Base-by-base conservation (phyloP, 2,888 invertebrate species). In the Nemoura dubitans region DNA sequence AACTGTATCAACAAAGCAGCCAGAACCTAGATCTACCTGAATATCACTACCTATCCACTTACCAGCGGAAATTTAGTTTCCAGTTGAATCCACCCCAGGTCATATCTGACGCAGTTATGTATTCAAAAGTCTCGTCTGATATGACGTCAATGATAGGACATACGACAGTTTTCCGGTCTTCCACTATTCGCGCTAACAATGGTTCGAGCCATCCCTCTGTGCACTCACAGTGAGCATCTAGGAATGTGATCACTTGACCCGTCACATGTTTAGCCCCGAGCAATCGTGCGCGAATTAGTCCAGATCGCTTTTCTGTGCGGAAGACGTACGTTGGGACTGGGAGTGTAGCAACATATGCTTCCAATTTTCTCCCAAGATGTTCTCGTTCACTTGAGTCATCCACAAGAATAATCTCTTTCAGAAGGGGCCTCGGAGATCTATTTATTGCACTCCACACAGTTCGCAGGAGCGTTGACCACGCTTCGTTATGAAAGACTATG, bases 1-100 rank as follows among this genome's bases (percentile, higher is more conserved):
- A n/a, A n/a, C n/a, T n/a, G n/a, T n/a, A n/a, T n/a, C n/a, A n/a
- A n/a, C n/a, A n/a, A n/a, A n/a, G n/a, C n/a, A n/a, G n/a, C n/a
- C n/a, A n/a, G n/a, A n/a, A n/a, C n/a, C n/a, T n/a, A n/a, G n/a
- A n/a, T n/a, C n/a, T n/a, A n/a, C n/a, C n/a, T n/a, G n/a, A n/a
- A n/a, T n/a, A n/a, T n/a, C n/a, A n/a, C n/a, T n/a, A n/a, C n/a
- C n/a, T n/a, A n/a, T n/a, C n/a, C 83, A 90, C 93, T 93, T 92
- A 97, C 98, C 98, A 99, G 93, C 99, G 95, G 92, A 99, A 99
- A 93, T 99, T 99, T 86, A 99, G 94, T 92, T 99, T 99, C 99
- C 99, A 99, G 93, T 99, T 99, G 93, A 99, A 99, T 29, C 99
- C 99, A 88, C 99, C 99, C 99, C 99, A 99, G 0, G 99, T 99